Conservation (phyloP, 2,113 vertebrate species). For the Chaenocephalus aceratus region DNA sequence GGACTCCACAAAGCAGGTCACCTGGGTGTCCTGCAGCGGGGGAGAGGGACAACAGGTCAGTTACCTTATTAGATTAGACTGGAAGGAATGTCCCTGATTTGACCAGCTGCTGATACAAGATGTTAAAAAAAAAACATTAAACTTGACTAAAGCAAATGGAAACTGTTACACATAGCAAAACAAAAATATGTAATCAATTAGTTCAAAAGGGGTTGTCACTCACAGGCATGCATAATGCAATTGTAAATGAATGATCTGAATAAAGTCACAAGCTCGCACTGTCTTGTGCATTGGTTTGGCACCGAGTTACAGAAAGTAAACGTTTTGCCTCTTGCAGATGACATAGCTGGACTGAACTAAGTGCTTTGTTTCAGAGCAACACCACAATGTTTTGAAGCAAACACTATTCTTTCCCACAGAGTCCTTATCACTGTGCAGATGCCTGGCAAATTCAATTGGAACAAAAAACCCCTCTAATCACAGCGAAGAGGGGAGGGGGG, state of each 20-base stretch:
- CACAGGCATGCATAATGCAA: neutral
- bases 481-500: neutral
- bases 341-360: neutral
- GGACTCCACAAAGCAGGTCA: constrained; percentile 94
- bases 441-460: neutral
- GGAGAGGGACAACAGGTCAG: neutral
- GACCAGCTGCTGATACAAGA: neutral
- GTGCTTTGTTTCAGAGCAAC: constrained; percentile 15
- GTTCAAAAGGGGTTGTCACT: neutral
- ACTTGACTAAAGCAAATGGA: neutral
- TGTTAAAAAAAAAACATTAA: neutral
- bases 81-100: constrained; percentile 4
- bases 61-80: constrained; percentile 18
- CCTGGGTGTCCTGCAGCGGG: constrained; percentile 87
- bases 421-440: neutral
- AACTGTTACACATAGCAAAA: neutral
- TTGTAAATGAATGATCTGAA: neutral
- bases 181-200: neutral
- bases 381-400: neutral
- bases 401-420: neutral
- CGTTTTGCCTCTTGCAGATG: neutral
- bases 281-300: neutral
- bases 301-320: neutral
- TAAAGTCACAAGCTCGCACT: neutral
- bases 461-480: constrained; percentile 28